A percentile compares a stretch with the other conserved stretches of the same genome.
Evolutionary conservation across 2,797 vertebrate species (phyloP).

Genomic region (Pyrrhura leucotis): DNA sequence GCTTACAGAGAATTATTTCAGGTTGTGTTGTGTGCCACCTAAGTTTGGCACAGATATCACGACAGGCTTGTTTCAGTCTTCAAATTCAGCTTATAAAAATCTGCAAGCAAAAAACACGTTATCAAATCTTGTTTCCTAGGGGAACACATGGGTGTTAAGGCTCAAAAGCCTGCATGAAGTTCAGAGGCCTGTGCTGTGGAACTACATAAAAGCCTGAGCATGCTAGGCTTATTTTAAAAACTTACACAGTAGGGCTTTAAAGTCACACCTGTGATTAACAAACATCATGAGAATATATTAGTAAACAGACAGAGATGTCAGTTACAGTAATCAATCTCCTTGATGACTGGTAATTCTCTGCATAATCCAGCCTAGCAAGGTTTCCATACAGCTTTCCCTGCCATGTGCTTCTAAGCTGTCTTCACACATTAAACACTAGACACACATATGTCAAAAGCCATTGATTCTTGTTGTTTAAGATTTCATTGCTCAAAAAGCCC

Average conservation of each 20-base stretch:
- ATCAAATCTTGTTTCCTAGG: not conserved
- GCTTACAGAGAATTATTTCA: not conserved
- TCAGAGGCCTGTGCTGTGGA: not conserved
- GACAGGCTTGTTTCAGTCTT: not conserved
- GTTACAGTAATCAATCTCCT: slow-evolving; percentile 34
- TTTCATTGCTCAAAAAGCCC: not conserved
- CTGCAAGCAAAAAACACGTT: not conserved
- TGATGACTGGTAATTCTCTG: slow-evolving; percentile 3
- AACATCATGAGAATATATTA: not conserved
- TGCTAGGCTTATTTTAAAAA: not conserved
- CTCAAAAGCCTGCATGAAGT: not conserved
- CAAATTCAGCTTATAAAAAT: not conserved
- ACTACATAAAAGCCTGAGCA: not conserved
- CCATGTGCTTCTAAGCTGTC: not conserved
- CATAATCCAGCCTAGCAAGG: not conserved
- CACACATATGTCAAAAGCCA: not conserved
- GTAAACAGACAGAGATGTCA: slow-evolving; percentile 15
- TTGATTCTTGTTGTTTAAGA: not conserved
- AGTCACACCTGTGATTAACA: not conserved
- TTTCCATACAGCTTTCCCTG: not conserved
- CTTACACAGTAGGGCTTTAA: not conserved
- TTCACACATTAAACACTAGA: not conserved
- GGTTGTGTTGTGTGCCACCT: not conserved
- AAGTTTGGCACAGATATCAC: not conserved
- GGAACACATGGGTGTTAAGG: not conserved